Evolutionary conservation across 1,140 invertebrate genomes (phyloP), one percentile per base, ranked within the genome.

Genomic region (Hyposmocoma kahamanoa): DNA sequence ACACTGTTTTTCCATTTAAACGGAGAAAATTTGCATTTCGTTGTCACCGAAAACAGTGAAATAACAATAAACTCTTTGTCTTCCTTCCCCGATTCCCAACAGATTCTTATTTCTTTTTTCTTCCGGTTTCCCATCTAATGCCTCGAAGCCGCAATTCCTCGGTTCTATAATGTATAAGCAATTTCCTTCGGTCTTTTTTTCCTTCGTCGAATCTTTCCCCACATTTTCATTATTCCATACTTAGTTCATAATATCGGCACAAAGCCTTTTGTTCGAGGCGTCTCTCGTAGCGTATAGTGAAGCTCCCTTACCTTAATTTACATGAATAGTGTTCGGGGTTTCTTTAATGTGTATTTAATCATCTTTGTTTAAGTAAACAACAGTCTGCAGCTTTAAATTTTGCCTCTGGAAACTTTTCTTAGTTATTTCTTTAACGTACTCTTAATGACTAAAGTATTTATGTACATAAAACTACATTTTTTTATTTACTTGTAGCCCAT

Each of bases 21-120:
- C n/a, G n/a, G n/a, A n/a, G n/a, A n/a, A n/a, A 36, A 36, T 36
- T 36, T 36, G 32, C 32, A 36, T 36, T 36, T 36, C 32, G 18
- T 36, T 36, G 18, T 17, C 32, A 36, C 32, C 18, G 18, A 36
- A 36, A 36, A 36, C 32, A 36, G 18, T 36, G 32, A 36, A 36
- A 36, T 36, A 36, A 36, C 15, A 36, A 15, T 36, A n/a, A n/a
- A n/a, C n/a, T n/a, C n/a, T n/a, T n/a, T n/a, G n/a, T 17, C 32
- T 15, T n/a, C 11, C 15, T n/a, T 13, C 10, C 2, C 28, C 15
- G 32, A 17, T n/a, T 8, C 15, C 32, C 32, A 6, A 1, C 32
- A 2, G 8, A 15, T 36, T 36, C 9, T 15, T 36, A 13, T 34
- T 34, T 34, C 30, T 36, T 36, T 36, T n/a, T n/a, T n/a, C n/a